Base-by-base conservation (phyloP, 2,113 vertebrate genomes). In the Furnarius figulus region DNA sequence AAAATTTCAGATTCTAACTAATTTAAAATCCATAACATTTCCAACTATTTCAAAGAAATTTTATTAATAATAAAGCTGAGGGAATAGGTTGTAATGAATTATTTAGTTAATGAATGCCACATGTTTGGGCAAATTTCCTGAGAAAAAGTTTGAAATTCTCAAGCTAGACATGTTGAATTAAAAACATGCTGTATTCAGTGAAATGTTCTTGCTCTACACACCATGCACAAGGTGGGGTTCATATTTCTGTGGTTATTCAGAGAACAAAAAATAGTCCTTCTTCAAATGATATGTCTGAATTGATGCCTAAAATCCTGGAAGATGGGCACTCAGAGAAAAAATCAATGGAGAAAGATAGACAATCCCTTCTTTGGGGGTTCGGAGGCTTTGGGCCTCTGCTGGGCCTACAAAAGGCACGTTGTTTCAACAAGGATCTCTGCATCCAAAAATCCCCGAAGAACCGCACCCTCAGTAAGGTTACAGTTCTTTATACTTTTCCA, bases 11-110 rank as follows among this genome's bases (percentile, higher is more conserved):
- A 93, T 88, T 93, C 77, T 68, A 78, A 33, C 62, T 94, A 73
- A 94, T 95, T 93, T 90, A 88, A 95, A 93, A 96, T 90, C 81
- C 85, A 71, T 70, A 78, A 30, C n/a, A 87, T 91, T 94, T 95
- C 80, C 93, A 89, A 35, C 28, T 82, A 58, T 96, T 96, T 96
- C 90, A 97, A 96, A 97, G 89, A 88, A 47, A 66, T 67, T 50
- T 62, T 88, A 91, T 95, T 94, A 93, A 95, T 93, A 96, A 95
- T 94, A 83, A 91, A 95, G 46, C 46, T 80, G 75, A 88, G 50
- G 55, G 78, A 96, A 94, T 94, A 91, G 24, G 30, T 88, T 59
- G 19, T 39, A 91, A 88, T 95, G 42, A 91, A 95, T 96, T 94
- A 93, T 95, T 96, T 90, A 93, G 27, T 55, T 65, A 90, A 63